A percentile compares a stretch with the other conserved stretches of the same genome.
Conservation (phyloP, 2,113 vertebrate genomes). For the Morone chrysops region DNA sequence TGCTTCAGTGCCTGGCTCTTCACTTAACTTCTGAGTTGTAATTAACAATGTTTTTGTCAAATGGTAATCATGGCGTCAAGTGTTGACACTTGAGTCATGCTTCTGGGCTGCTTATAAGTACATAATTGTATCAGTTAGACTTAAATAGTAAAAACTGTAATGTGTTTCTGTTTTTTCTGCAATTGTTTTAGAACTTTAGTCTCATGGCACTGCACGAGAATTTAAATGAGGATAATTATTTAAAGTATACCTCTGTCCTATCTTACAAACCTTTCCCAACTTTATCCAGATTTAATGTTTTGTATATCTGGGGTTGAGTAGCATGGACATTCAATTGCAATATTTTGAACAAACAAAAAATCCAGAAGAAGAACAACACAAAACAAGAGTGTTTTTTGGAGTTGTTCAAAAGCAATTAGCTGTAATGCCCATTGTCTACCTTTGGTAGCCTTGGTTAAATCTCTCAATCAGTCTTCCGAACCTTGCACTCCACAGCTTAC, state of each 20-base stretch:
- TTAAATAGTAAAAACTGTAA: conserved; percentile 42
- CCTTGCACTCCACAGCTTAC: conserved; percentile 49
- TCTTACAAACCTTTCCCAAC: not conserved
- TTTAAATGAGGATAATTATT: conserved; percentile 3
- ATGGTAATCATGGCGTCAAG: conserved; percentile 69
- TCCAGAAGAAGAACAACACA: not conserved
- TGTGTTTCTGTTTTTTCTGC: conserved; percentile 20
- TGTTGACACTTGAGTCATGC: conserved; percentile 68
- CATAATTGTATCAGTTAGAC: conserved; percentile 59
- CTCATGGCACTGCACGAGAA: conserved; percentile 7
- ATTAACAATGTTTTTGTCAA: conserved; percentile 78
- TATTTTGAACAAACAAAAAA: conserved; percentile 30
- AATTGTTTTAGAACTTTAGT: conserved; percentile 29
- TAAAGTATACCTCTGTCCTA: rapidly evolving
- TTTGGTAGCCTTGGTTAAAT: conserved; percentile 72
- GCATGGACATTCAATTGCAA: not conserved
- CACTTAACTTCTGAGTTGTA: conserved; percentile 64
- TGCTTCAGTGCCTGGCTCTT: conserved; percentile 57
- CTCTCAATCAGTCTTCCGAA: conserved; percentile 68
- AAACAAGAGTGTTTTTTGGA: conserved; percentile 1
- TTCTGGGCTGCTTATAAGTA: conserved; percentile 51
- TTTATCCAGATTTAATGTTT: not conserved
- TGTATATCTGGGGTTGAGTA: not conserved
- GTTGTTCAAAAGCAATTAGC: conserved; percentile 74
- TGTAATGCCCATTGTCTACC: conserved; percentile 67